Percentiles rank a stretch among this genome's conserved stretches.
phyloP scores from a whole-genome alignment of 2,888 invertebrate species.

The Cryptus armator region DNA sequence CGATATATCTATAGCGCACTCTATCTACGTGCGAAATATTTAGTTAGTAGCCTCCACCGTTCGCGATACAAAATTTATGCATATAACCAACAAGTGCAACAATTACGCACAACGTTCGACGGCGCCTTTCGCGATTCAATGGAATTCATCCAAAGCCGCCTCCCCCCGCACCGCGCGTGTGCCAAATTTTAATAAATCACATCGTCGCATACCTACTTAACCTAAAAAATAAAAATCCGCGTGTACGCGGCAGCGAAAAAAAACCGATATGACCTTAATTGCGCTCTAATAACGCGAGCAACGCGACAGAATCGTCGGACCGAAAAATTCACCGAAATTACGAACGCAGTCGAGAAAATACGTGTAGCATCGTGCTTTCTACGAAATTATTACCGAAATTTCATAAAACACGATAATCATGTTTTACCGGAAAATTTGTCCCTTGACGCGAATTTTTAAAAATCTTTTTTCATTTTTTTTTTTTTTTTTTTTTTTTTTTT shows the following conservation, averaged over 20 bases:
- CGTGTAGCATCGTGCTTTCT: not conserved
- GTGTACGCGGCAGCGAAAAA: not conserved
- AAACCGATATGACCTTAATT: slow-evolving; percentile 15
- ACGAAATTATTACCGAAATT: not conserved
- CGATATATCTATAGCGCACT: not conserved
- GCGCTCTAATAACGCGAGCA: slow-evolving; percentile 7
- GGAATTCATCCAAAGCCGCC: not conserved
- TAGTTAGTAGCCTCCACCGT: not conserved
- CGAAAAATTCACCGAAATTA: not conserved
- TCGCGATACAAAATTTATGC: slow-evolving; percentile 2
- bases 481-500: not conserved
- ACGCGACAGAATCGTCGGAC: not conserved
- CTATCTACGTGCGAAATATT: not conserved
- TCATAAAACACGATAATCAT: not conserved
- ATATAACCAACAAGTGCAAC: slow-evolving; percentile 6
- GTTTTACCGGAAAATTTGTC: not conserved
- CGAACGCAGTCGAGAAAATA: not conserved
- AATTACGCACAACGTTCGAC: not conserved
- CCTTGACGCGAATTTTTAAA: not conserved
- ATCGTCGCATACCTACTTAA: not conserved
- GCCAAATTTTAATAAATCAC: not conserved
- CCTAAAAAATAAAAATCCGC: not conserved
- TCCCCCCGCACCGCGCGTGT: not conserved
- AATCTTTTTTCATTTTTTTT: not conserved
- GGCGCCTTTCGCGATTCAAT: not conserved